These are phyloP conservation scores for Eurosta solidaginis DNA, from an alignment of 1,140 invertebrate genomes.

Conservation along the genomic window DNA sequence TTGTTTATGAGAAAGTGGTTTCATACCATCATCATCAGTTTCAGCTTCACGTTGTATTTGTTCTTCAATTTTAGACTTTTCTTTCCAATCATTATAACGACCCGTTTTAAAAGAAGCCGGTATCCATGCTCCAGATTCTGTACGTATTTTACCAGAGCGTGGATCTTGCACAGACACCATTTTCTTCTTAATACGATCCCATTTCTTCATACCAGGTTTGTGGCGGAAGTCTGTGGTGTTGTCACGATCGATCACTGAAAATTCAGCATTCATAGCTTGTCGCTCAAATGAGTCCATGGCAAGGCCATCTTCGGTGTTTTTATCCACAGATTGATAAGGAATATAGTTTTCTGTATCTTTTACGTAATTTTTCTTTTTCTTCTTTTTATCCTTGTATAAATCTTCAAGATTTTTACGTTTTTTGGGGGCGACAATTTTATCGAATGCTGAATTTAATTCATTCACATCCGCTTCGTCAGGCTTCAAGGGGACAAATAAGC, in stretches of 20 bases:
- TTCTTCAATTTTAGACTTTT: conserved; percentile 75
- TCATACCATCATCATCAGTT: conserved; percentile 62
- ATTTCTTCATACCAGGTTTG: conserved; percentile 69
- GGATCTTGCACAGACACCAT: conserved; percentile 76
- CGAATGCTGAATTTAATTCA: conserved; percentile 55
- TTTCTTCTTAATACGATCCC: conserved; percentile 93
- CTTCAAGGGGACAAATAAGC: neutral
- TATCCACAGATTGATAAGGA: conserved; percentile 82
- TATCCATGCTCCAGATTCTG: conserved; percentile 93
- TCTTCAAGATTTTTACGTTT: conserved; percentile 65
- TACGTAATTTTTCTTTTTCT: conserved; percentile 63
- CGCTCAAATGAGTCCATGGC: conserved; percentile 76
- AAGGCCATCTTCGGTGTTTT: conserved; percentile 88
- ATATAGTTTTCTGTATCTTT: conserved; percentile 82
- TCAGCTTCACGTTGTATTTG: conserved; percentile 66
- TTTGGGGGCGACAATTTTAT: conserved; percentile 65
- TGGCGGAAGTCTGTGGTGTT: conserved; percentile 65
- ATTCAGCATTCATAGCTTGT: conserved; percentile 72
- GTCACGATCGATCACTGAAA: conserved; percentile 82
- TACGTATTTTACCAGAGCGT: conserved; percentile 82
- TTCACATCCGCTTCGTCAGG: conserved; percentile 46
- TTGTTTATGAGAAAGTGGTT: conserved; percentile 53
- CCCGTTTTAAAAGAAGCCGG: conserved; percentile 92
- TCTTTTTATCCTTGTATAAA: conserved; percentile 64
- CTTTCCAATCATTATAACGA: conserved; percentile 85